phyloP scores from a whole-genome alignment of 2,888 invertebrate species.

The Melolontha melolontha region DNA sequence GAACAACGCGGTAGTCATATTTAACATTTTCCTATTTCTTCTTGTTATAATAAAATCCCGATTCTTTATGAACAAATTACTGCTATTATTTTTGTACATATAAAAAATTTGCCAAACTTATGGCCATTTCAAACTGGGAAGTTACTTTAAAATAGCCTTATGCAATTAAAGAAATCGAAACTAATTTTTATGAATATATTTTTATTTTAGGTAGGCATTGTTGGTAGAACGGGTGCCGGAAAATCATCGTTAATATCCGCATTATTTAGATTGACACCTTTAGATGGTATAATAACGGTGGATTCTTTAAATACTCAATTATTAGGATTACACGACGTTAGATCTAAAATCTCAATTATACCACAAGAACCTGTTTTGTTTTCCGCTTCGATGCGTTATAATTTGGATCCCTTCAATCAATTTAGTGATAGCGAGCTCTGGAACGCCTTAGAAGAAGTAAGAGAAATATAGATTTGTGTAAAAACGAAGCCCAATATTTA shows the following conservation, averaged over 20 bases:
- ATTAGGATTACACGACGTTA: conserved; percentile 80
- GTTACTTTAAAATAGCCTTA: no score
- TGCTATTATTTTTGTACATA: no score
- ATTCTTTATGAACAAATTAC: no score
- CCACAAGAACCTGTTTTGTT: conserved; percentile 67
- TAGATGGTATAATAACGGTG: conserved; percentile 80
- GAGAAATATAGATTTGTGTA: conserved; percentile 84
- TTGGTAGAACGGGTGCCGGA: conserved; percentile 89
- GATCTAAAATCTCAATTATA: conserved; percentile 85
- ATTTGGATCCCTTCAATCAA: conserved; percentile 85
- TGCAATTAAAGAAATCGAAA: no score
- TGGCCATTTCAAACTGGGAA: no score
- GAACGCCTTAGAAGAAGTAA: conserved; percentile 77
- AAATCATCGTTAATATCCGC: conserved; percentile 86
- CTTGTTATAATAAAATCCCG: no score
- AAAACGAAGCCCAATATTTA: conserved; percentile 78
- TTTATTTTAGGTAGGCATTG: conserved; percentile 77
- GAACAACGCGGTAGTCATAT: no score
- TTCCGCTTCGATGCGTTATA: conserved; percentile 83
- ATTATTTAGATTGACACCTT: conserved; percentile 83
- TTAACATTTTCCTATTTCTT: no score
- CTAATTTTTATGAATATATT: neutral
- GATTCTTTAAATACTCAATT: conserved; percentile 79
- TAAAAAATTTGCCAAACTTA: no score
- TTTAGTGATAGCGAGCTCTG: conserved; percentile 79